These are phyloP conservation scores for Xylota sylvarum DNA, from an alignment of 2,888 invertebrate genomes.

Conservation along the genomic window DNA sequence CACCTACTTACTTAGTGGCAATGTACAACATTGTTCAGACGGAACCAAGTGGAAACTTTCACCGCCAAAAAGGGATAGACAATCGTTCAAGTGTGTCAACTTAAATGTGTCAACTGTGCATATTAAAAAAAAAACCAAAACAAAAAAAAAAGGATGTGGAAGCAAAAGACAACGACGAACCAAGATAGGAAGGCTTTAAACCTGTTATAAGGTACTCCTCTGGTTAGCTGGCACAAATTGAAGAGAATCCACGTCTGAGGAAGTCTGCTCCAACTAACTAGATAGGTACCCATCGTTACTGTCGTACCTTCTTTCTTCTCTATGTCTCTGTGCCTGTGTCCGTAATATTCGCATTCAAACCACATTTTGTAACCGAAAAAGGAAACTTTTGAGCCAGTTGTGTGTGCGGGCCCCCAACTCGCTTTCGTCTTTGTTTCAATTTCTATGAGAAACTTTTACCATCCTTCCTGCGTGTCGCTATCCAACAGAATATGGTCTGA, in stretches of 20 bases:
- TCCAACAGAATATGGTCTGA: slow-evolving; percentile 68
- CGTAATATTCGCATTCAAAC: slow-evolving; percentile 53
- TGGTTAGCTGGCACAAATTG: slow-evolving; percentile 47
- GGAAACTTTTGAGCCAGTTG: slow-evolving; percentile 71
- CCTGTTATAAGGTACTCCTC: slow-evolving; percentile 67
- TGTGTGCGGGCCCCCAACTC: slow-evolving; percentile 1
- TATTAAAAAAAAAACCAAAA: slow-evolving; percentile 29
- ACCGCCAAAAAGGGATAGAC: slow-evolving; percentile 65
- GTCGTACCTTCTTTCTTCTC: not conserved
- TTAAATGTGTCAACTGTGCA: slow-evolving; percentile 75
- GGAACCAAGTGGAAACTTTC: slow-evolving; percentile 66
- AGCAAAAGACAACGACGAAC: slow-evolving; percentile 2
- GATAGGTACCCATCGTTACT: slow-evolving; percentile 10
- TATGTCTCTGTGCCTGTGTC: not conserved
- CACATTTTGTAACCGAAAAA: slow-evolving; percentile 74
- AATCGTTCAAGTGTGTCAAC: slow-evolving; percentile 77
- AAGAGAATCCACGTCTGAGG: slow-evolving; percentile 63
- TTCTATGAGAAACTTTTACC: slow-evolving; percentile 52
- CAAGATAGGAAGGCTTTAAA: slow-evolving; percentile 47
- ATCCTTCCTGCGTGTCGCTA: slow-evolving; percentile 60
- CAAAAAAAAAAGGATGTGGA: not conserved
- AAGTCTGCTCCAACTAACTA: slow-evolving; percentile 54
- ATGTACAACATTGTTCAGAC: slow-evolving; percentile 67
- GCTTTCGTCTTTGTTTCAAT: slow-evolving; percentile 51
- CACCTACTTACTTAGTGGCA: slow-evolving; percentile 52